Evolutionary conservation across 2,888 invertebrate genomes (phyloP).

Genomic region (Eulithis testata): DNA sequence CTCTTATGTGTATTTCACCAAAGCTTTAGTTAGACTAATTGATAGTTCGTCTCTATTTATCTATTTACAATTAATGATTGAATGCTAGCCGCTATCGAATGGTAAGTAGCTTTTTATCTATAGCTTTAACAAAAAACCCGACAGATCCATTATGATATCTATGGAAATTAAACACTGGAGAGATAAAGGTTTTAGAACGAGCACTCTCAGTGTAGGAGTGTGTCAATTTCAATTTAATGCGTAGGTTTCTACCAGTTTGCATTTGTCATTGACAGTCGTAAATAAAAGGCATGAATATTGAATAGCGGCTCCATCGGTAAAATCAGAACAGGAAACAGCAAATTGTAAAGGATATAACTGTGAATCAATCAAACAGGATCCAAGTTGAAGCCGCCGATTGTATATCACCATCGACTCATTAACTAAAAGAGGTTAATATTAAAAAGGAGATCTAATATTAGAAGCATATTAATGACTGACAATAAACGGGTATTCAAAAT

Average conservation of each 20-base stretch:
- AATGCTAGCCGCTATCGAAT: constrained; percentile 55
- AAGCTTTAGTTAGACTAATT: constrained; percentile 60
- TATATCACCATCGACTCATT: constrained; percentile 6
- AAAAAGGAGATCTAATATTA: constrained; percentile 14
- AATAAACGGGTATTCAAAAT: constrained; percentile 34
- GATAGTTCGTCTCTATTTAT: constrained; percentile 70
- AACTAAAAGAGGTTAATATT: constrained; percentile 6
- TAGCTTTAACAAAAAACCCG: constrained; percentile 38
- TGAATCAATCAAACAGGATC: not conserved
- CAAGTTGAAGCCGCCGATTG: not conserved
- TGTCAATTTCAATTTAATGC: constrained; percentile 17
- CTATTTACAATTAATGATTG: constrained; percentile 61
- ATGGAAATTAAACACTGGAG: constrained; percentile 19
- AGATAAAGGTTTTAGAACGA: constrained; percentile 18
- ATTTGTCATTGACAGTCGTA: constrained; percentile 18
- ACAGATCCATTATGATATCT: constrained; percentile 33
- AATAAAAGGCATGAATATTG: constrained; percentile 2
- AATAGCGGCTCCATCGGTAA: not conserved
- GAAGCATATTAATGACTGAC: constrained; percentile 27
- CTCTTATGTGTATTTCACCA: not conserved
- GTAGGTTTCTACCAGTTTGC: constrained; percentile 16
- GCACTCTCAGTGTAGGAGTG: constrained; percentile 16
- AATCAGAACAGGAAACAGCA: not conserved
- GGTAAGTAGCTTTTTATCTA: constrained; percentile 51
- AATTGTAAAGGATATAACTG: not conserved